phyloP scores from a whole-genome alignment of 1,140 invertebrate genomes.

The Akabosia matsudoensis region DNA sequence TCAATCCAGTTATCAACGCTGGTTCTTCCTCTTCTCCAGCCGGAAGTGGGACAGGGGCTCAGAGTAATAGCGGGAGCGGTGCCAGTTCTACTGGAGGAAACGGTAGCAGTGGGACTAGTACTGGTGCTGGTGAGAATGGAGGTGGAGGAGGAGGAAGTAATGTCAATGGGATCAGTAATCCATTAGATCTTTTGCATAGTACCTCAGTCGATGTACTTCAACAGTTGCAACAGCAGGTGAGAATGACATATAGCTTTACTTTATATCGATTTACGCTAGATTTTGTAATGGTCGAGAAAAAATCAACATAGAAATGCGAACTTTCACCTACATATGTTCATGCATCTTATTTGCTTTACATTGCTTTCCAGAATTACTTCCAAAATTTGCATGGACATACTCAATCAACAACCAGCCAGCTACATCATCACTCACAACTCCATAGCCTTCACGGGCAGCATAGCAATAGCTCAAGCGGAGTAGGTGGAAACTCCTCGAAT shows the following conservation, averaged over 20 bases:
- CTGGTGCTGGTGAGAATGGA: background rate
- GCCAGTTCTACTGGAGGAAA: background rate
- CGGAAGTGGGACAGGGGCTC: conserved; percentile 3
- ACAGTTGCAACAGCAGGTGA: conserved; percentile 17
- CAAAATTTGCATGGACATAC: background rate
- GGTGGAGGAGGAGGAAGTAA: background rate
- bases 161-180: background rate
- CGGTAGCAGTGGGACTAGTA: background rate
- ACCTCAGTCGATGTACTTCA: conserved; percentile 7
- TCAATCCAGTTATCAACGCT: conserved; percentile 10
- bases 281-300: no score
- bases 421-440: background rate
- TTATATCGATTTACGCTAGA: no score
- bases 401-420: background rate
- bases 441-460: background rate
- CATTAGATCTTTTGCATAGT: background rate
- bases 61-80: background rate
- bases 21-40: background rate
- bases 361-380: conserved; percentile 15
- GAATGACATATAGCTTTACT: background rate
- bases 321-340: background rate
- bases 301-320: no score
- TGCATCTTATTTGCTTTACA: no score
- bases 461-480: background rate
- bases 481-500: background rate